Percentiles rank a stretch among this genome's conserved stretches.
These are phyloP conservation scores for Burhinus oedicnemus DNA, from an alignment of 2,113 vertebrate species.

Conservation along the genomic window DNA sequence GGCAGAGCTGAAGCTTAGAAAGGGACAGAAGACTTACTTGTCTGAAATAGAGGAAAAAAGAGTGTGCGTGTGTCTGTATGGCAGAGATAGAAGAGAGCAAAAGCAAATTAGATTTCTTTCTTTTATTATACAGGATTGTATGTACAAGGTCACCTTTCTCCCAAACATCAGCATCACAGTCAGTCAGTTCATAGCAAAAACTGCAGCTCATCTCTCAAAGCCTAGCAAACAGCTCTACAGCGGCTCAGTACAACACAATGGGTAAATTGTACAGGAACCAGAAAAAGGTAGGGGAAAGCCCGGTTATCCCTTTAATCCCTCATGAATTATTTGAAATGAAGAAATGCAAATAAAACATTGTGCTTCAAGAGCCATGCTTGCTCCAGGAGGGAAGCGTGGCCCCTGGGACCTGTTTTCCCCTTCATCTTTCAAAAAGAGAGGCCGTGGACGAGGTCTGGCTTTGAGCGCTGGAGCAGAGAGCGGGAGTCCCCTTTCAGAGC, in stretches of 20 bases:
- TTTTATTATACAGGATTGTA: constrained; percentile 75
- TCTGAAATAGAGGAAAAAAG: neutral
- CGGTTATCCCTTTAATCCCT: neutral
- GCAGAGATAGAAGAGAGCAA: neutral
- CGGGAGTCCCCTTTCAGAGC: neutral
- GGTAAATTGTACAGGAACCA: neutral
- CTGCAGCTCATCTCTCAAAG: constrained; percentile 48
- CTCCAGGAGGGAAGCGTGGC: neutral
- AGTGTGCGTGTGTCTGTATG: too few species aligned
- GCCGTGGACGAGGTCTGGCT: neutral
- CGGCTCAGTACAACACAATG: constrained; percentile 6
- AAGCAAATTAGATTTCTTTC: constrained; percentile 9
- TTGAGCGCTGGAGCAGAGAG: neutral
- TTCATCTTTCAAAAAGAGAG: neutral
- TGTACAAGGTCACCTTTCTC: constrained; percentile 69
- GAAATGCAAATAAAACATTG: constrained; percentile 43
- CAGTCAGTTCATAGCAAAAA: constrained; percentile 51
- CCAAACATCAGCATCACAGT: constrained; percentile 38
- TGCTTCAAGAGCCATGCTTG: constrained; percentile 46
- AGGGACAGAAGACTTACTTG: neutral
- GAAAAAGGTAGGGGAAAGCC: constrained; percentile 2
- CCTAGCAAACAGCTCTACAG: constrained; percentile 37
- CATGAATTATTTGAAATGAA: neutral
- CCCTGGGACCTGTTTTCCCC: neutral
- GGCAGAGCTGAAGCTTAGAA: neutral